Evolutionary conservation across 1,140 invertebrate genomes (phyloP), one percentile per base, ranked within the genome.

Genomic region (Diprion similis): DNA sequence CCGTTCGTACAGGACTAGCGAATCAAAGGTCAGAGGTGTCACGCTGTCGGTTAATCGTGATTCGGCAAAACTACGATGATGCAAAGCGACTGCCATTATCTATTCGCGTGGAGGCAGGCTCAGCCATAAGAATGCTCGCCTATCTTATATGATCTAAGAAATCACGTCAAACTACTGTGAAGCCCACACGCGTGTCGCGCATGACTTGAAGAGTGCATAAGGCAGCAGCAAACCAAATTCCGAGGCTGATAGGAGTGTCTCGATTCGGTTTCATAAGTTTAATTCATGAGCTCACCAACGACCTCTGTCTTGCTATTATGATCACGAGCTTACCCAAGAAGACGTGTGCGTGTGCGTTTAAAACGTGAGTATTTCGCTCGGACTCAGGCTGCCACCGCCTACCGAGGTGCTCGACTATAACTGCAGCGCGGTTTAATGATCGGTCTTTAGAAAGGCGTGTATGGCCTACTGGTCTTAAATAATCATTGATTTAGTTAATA

Each of bases 401-500:
- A 59, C 51, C 51, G 51, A 59, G 51, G 51, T 9, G 11, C 51
- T 59, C 51, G 51, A 17, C n/a, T 59, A 59, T 59, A 59, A 59
- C 51, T 59, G 51, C 11, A 37, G 24, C 24, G 2, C 51, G 51
- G 51, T 13, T 59, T 59, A 59, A 59, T 59, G 51, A 59, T 59
- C n/a, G 51, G 51, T 59, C 51, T 59, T 59, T 59, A 59, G 51
- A 59, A 59, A 59, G 51, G 51, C 51, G 51, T 59, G 51, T 59
- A 59, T 59, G 51, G 24, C 75, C 79, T 75, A 81, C 76, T 70
- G 75, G 77, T 81, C 79, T 83, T 82, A 76, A 78, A 77, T 78
- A 76, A 79, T 78, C 78, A 74, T 78, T 73, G 73, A 79, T 77
- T 81, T 74, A 19, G 13, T 68, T 68, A 68, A 24, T 45, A 59